These are phyloP conservation scores for Ophonus ardosiacus DNA, from an alignment of 2,888 invertebrate species.

Conservation along the genomic window DNA sequence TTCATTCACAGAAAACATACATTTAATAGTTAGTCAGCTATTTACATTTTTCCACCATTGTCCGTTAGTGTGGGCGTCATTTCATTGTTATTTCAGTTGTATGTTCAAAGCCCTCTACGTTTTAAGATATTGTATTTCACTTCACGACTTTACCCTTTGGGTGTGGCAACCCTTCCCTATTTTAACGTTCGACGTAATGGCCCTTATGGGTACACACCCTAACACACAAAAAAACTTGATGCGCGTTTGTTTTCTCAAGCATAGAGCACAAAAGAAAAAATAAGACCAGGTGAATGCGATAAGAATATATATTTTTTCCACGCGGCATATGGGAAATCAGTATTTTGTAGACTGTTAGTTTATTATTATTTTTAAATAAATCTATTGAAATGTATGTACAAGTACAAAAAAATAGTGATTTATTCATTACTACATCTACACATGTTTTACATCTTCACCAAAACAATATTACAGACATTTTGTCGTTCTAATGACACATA, in stretches of 20 bases:
- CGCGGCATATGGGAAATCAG: too few species aligned
- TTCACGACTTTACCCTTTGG: background rate
- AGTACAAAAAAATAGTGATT: too few species aligned
- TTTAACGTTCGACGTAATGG: too few species aligned
- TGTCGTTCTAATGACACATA: too few species aligned
- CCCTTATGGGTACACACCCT: background rate
- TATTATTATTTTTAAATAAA: too few species aligned
- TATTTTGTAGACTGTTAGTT: too few species aligned
- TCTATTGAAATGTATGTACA: too few species aligned
- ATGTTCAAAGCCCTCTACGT: background rate
- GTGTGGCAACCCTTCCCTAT: conserved; percentile 7
- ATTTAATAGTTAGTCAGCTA: background rate
- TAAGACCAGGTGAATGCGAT: background rate
- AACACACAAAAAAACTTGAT: conserved; percentile 1
- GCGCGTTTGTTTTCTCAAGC: background rate
- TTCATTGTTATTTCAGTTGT: conserved; percentile 18
- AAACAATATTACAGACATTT: too few species aligned
- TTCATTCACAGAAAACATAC: too few species aligned
- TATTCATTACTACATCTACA: too few species aligned
- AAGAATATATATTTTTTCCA: too few species aligned
- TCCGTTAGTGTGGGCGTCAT: background rate
- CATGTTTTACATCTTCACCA: too few species aligned
- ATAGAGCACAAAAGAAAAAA: background rate
- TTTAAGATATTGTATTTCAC: background rate
- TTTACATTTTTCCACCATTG: conserved; percentile 10